Base-by-base conservation (phyloP, 2,797 vertebrate species). In the Acanthornis magna region DNA sequence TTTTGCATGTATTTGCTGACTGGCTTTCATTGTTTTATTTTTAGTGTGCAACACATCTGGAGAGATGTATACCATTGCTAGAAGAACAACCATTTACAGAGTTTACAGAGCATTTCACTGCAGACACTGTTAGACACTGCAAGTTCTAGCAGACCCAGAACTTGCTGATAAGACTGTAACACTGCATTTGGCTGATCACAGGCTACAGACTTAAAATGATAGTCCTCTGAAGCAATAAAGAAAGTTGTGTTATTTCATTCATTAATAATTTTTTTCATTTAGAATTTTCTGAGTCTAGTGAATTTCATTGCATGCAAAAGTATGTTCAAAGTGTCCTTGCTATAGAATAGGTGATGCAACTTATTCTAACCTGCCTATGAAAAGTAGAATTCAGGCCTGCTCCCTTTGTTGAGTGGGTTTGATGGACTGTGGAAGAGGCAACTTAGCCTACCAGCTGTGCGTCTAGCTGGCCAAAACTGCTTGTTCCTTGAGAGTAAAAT, bases 81-180 rank as follows among this genome's bases (percentile, higher is more conserved):
- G 13, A 74, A 91, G 36, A 83, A 70, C 36, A 63, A 79, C 8
- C 5, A 67, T 67, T 89, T 89, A 67, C 34, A 76, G 58, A 70
- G 77, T 95, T 96, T 90, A 95, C 91, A 93, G 30, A 92, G 10
- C 4, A 6, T 67, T 94, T 96, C 50, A 54, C 22, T 92, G 26
- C 55, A 83, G 51, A 84, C 55, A 43, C 23, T 66, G 47, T 22
- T 48, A 48, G 47, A 48, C 47, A 48, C 47, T 48, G 47, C 23
- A 25, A 25, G 21, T 82, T 63, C 53, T 78, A 67, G 53, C 23
- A 67, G n/a, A 68, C 10, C 2, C 3, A 88, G 19, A 67, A 71
- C 21, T 62, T 68, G 32, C 16, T 89, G 34, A 62, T 71, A 51
- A 45, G 43, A 65, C 48, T 76, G 51, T 55, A 67, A 70, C 79